Conservation (phyloP, 2,797 vertebrate genomes). For the Mycteria americana region DNA sequence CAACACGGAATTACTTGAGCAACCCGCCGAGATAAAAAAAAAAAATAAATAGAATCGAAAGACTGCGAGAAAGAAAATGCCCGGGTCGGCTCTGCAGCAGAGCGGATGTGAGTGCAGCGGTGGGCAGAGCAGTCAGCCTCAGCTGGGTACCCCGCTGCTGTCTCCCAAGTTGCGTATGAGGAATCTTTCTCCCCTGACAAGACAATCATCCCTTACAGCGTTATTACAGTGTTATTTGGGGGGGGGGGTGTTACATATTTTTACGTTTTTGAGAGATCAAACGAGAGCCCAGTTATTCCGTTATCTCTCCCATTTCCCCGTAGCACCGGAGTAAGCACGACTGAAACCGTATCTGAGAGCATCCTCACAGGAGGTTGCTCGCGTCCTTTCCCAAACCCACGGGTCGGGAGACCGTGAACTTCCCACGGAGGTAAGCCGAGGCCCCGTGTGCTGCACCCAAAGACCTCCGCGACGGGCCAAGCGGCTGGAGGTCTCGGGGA, state of each 20-base stretch:
- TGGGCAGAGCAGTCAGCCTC: neutral
- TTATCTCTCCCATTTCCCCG: neutral
- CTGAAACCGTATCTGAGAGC: neutral
- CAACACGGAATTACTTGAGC: neutral
- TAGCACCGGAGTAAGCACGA: neutral
- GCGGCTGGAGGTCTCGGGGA: neutral
- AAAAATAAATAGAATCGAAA: neutral
- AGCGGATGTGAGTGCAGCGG: neutral
- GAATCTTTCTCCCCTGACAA: neutral
- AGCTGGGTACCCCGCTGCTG: neutral
- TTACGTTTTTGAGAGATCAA: neutral
- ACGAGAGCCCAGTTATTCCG: neutral
- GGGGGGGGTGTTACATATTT: rapidly evolving
- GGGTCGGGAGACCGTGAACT: rapidly evolving
- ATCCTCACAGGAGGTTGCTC: neutral
- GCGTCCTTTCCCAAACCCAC: neutral
- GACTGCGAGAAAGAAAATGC: neutral
- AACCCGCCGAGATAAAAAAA: neutral
- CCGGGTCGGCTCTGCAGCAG: neutral
- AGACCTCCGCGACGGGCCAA: neutral
- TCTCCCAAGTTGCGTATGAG: neutral
- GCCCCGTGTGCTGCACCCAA: neutral
- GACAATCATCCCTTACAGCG: neutral
- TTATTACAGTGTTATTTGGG: neutral
- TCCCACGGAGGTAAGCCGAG: neutral